A percentile compares a stretch with the other conserved stretches of the same genome.
These are phyloP conservation scores for Oxyruncus cristatus DNA, from an alignment of 2,113 vertebrate genomes.

Conservation along the genomic window DNA sequence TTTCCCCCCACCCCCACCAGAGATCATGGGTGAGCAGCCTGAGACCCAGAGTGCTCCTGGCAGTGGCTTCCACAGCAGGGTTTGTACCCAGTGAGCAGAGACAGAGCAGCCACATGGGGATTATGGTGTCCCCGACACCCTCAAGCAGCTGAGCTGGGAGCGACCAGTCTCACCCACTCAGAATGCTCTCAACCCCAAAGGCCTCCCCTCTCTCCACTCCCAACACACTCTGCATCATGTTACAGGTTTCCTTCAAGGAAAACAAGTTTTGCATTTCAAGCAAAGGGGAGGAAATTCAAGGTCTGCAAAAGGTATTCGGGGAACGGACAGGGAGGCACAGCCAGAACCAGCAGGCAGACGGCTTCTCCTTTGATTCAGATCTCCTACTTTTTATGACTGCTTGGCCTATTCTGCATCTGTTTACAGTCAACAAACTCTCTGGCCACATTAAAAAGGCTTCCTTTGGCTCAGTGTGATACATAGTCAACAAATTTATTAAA, in stretches of 20 bases:
- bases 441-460: background rate
- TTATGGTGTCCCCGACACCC: background rate
- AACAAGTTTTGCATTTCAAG: background rate
- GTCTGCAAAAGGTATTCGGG: background rate
- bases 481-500: conserved; percentile 1
- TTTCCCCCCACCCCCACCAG: background rate
- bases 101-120: accelerated
- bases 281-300: background rate
- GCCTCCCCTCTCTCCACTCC: background rate
- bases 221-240: accelerated
- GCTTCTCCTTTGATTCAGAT: background rate
- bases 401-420: background rate
- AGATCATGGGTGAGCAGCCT: background rate
- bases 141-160: background rate
- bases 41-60: accelerated
- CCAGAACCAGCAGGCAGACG: background rate
- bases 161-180: background rate
- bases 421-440: background rate
- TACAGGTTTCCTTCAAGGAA: background rate
- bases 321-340: background rate
- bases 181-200: background rate
- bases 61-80: background rate
- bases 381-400: background rate
- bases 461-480: background rate
- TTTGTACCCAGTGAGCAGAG: background rate